Evolutionary conservation across 2,888 invertebrate genomes (phyloP).

Genomic region (Ganaspis brasiliensis): DNA sequence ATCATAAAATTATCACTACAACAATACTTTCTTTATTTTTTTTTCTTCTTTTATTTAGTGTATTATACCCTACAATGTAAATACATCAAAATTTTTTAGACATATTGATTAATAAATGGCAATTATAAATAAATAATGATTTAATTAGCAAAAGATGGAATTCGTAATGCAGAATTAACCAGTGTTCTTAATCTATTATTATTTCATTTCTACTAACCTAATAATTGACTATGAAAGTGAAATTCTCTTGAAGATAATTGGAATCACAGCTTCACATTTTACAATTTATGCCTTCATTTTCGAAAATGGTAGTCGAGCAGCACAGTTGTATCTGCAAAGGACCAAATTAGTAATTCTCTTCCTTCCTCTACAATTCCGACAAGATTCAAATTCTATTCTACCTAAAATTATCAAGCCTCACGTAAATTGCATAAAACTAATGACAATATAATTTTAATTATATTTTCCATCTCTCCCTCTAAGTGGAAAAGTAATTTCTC

Average conservation of each 20-base stretch:
- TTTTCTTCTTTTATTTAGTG: no score
- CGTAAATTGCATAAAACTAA: no score
- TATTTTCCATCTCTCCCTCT: no score
- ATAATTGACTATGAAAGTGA: neutral
- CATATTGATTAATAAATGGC: neutral
- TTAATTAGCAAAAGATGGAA: neutral
- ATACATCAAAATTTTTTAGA: no score
- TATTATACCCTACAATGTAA: no score
- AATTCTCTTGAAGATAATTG: neutral
- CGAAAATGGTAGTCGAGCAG: neutral
- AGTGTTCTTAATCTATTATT: neutral
- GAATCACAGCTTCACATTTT: slow-evolving; percentile 12
- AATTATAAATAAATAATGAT: neutral
- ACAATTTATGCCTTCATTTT: slow-evolving; percentile 9
- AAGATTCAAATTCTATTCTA: neutral
- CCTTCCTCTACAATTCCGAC: neutral
- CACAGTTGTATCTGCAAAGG: neutral
- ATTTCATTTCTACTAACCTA: neutral
- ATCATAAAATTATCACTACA: no score
- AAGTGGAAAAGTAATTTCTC: no score
- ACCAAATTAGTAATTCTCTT: neutral
- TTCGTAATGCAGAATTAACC: neutral
- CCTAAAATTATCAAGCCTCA: no score
- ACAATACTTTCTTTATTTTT: no score
- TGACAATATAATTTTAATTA: no score